Conservation (phyloP, 2,888 invertebrate species). For the Periphyllus acericola region DNA sequence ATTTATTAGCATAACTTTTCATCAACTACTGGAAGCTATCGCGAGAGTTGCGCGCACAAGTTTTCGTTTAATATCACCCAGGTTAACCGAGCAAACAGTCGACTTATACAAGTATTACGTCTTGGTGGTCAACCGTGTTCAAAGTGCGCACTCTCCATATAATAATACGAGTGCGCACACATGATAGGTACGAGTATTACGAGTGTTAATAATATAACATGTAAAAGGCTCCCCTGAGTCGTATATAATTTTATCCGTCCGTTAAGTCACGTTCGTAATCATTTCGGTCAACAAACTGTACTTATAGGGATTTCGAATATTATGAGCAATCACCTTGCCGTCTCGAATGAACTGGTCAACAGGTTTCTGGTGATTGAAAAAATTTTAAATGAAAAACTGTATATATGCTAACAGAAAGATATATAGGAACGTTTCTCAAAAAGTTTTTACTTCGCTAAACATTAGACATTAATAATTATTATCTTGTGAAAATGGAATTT, state of each 20-base stretch:
- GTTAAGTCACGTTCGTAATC: not conserved
- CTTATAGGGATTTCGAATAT: too few relatives aligned
- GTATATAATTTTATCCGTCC: not conserved
- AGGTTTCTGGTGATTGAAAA: too few relatives aligned
- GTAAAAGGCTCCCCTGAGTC: too few relatives aligned
- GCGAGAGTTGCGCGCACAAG: not conserved
- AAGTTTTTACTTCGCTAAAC: too few relatives aligned
- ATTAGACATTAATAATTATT: too few relatives aligned
- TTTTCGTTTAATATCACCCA: slow-evolving; percentile 6
- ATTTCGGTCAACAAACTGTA: too few relatives aligned
- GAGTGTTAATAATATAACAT: not conserved
- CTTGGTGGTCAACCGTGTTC: not conserved
- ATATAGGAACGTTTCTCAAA: too few relatives aligned
- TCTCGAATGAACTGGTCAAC: too few relatives aligned
- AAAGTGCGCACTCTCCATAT: not conserved
- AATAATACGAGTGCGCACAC: not conserved
- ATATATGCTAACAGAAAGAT: too few relatives aligned
- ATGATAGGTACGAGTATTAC: not conserved
- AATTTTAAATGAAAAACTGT: too few relatives aligned
- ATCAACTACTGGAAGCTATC: not conserved
- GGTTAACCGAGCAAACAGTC: slow-evolving; percentile 14
- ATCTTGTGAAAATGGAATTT: too few relatives aligned
- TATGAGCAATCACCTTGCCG: too few relatives aligned
- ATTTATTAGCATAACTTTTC: not conserved
- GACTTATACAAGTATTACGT: not conserved